Base-by-base conservation (phyloP, 2,888 invertebrate species). In the Entomobrya multifasciata region DNA sequence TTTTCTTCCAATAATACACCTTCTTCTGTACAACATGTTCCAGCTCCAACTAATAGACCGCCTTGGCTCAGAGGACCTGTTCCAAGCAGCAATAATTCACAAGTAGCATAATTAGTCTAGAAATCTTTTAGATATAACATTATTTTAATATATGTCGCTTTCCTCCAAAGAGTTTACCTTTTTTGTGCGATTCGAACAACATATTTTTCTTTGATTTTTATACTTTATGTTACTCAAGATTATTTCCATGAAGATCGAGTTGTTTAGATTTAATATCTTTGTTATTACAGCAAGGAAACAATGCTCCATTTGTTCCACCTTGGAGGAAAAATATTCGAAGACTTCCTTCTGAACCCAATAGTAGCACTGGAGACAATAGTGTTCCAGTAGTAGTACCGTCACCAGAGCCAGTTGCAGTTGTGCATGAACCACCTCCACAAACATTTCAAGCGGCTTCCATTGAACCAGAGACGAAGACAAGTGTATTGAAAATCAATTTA, bases 401-500 rank as follows among this genome's bases (percentile, higher is more conserved):
- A 47, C 36, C 22, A 8, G 41, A 22, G 36, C 27, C 55, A 72
- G 22, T 41, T 17, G 0, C 27, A 30, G 30, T 78, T 27, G 83
- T 25, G 10, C 78, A 44, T n/a, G n/a, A n/a, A n/a, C n/a, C n/a
- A 65, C 20, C 60, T 41, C 44, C 30, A 15, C 13, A 30, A 10
- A 17, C 25, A 27, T 3, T 8, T 60, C 41, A n/a, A 17, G 6
- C 17, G 17, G 11, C 30, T 6, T 30, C 41, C 44, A 30, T 74
- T 22, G 44, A 41, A 52, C 17, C 57, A 30, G 55, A 44, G 22
- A 77, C 88, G 4, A 88, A 80, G 17, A 76, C 80, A 22, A 82
- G 86, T 11, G 88, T 85, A 81, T 41, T 90, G 3, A 88, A 89
- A 70, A 89, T 89, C 36, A 90, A 89, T 67, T 65, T 90, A 17